phyloP scores from a whole-genome alignment of 2,113 vertebrate genomes.

The Muntiacus reevesi region DNA sequence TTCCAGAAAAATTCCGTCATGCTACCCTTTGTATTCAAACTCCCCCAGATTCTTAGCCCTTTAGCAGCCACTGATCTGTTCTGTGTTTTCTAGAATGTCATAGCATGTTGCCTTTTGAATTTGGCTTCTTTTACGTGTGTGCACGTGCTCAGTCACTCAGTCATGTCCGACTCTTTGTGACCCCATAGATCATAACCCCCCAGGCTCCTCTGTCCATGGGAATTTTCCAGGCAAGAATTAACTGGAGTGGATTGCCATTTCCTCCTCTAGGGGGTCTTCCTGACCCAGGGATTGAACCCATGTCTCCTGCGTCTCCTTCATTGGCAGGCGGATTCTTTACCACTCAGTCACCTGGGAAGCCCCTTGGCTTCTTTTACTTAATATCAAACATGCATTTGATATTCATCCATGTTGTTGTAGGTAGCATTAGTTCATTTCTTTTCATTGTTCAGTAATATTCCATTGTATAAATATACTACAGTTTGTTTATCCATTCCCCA shows the following conservation, averaged over 20 bases:
- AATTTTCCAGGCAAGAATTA: background rate
- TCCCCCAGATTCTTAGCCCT: background rate
- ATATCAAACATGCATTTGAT: background rate
- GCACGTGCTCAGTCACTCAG: background rate
- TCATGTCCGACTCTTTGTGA: background rate
- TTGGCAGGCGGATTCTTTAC: background rate
- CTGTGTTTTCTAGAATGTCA: background rate
- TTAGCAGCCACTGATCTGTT: background rate
- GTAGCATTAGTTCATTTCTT: background rate
- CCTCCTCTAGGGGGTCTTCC: background rate
- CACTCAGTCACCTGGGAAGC: background rate
- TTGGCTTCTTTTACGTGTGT: background rate
- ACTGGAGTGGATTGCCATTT: background rate
- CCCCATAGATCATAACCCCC: background rate
- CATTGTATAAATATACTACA: background rate
- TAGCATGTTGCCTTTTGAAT: background rate
- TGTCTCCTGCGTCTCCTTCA: background rate
- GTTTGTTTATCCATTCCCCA: background rate
- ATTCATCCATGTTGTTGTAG: background rate
- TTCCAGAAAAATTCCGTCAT: background rate
- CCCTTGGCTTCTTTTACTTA: background rate
- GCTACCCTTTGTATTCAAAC: background rate
- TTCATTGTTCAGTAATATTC: background rate
- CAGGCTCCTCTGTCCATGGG: background rate
- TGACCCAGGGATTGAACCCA: background rate